Base-by-base conservation (phyloP, 2,888 invertebrate genomes). In the Cosmorhoe ocellata region DNA sequence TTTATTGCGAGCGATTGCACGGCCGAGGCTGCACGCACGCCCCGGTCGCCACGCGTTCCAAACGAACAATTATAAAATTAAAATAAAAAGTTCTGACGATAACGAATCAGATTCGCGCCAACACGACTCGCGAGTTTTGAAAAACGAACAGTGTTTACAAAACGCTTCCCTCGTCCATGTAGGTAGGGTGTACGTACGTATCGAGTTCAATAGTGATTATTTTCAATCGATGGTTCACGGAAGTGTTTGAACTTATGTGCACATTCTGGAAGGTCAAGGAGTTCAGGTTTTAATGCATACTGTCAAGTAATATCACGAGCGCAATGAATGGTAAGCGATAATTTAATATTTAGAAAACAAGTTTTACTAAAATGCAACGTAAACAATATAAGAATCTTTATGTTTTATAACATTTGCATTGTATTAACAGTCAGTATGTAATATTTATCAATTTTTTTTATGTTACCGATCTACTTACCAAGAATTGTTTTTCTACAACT, bases 1-100 rank as follows among this genome's bases (percentile, higher is more conserved):
- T n/a, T n/a, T n/a, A 84, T 79, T 83, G 67, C 73, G 73, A 75
- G 71, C 69, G 71, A 70, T 65, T 74, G 76, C 79, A 77, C 69
- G 78, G 82, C 46, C 70, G 78, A 70, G 80, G 68, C 63, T 72
- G 71, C 84, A 83, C 82, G 83, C 72, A 75, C 66, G 69, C 66
- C 68, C 61, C 65, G 59, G 58, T 46, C 68, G 69, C 63, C 56
- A 55, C 59, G 63, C 66, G 53, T 55, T 58, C 61, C 54, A 41
- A 67, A 64, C 67, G 40, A 37, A 36, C 37, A 38, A 51, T 48
- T 54, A 46, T 44, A 51, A 56, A 52, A 51, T 49, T 41, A 44
- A 56, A 47, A 54, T 40, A 46, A 56, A 60, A 51, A 53, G 40
- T 40, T 36, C 39, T 59, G 58, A 63, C 69, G 64, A 67, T 67